Conservation (phyloP, 2,888 invertebrate species). For the Ennomos erosarius region DNA sequence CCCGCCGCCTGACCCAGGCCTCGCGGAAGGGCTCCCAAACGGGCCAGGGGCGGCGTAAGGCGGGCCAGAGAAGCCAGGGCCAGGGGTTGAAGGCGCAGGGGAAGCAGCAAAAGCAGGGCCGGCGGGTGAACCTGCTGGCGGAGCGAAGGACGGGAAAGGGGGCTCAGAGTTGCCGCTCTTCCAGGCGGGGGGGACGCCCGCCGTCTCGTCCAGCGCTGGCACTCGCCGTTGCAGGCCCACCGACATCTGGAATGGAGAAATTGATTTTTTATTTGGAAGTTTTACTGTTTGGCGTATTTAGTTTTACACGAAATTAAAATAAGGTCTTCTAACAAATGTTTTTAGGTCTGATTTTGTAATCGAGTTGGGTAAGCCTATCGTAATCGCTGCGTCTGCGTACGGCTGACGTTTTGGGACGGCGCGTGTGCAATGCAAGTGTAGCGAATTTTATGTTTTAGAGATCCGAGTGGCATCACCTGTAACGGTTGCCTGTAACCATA, state of each 20-base stretch:
- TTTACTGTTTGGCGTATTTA: no score
- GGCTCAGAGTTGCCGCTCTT: slow-evolving; percentile 86
- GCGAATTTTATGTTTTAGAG: no score
- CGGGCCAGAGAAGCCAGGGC: slow-evolving; percentile 88
- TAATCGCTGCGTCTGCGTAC: no score
- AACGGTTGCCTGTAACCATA: no score
- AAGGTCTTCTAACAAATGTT: no score
- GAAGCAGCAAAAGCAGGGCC: slow-evolving; percentile 89
- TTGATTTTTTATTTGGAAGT: no score
- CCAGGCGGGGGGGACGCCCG: slow-evolving; percentile 87
- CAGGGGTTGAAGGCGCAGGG: slow-evolving; percentile 89
- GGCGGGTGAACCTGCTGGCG: slow-evolving; percentile 91
- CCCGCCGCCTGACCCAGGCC: slow-evolving; percentile 93
- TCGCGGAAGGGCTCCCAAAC: slow-evolving; percentile 86
- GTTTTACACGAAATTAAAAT: no score
- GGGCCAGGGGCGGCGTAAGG: slow-evolving; percentile 89
- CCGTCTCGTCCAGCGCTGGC: slow-evolving; percentile 79
- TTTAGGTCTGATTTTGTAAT: no score
- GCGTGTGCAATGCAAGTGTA: no score
- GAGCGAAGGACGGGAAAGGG: slow-evolving; percentile 92
- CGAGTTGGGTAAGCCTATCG: no score
- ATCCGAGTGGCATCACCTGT: no score
- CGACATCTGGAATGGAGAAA: slow-evolving; percentile 71
- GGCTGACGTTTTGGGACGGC: no score
- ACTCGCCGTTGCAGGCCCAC: slow-evolving; percentile 94